phyloP scores from a whole-genome alignment of 2,113 vertebrate genomes.

The Jacana jacana region DNA sequence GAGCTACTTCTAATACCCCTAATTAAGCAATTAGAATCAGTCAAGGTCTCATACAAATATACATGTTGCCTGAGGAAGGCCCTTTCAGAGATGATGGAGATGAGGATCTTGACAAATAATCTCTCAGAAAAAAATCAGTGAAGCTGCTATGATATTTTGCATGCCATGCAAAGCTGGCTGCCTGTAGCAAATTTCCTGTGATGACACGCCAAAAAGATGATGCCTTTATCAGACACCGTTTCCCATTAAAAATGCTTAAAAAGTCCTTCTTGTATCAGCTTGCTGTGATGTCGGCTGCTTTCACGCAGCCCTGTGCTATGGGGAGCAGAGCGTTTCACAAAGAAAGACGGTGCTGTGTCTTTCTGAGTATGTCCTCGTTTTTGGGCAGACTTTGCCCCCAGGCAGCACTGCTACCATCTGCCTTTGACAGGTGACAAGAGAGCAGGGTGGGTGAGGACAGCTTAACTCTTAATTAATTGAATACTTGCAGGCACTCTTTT shows the following conservation, averaged over 20 bases:
- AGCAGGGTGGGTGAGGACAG: not conserved
- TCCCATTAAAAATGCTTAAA: not conserved
- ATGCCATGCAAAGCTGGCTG: not conserved
- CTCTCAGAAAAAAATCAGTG: not conserved
- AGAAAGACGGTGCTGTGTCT: not conserved
- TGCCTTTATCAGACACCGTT: not conserved
- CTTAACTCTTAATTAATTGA: not conserved
- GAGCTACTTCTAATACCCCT: not conserved
- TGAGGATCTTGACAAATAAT: not conserved
- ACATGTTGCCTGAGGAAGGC: not conserved
- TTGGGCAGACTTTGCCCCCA: not conserved
- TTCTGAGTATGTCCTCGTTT: not conserved
- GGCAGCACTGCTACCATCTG: not conserved
- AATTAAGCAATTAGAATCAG: not conserved
- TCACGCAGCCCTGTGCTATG: not conserved
- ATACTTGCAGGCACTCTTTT: not conserved
- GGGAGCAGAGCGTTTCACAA: not conserved
- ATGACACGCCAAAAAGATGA: not conserved
- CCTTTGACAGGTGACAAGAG: not conserved
- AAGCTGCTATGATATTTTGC: not conserved
- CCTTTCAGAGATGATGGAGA: not conserved
- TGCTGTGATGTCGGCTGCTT: not conserved
- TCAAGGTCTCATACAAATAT: not conserved
- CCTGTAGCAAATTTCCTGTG: conserved; percentile 13
- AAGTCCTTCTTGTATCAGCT: not conserved